Evolutionary conservation across 2,113 vertebrate genomes (phyloP).

Genomic region (Dryoscopus gambensis): DNA sequence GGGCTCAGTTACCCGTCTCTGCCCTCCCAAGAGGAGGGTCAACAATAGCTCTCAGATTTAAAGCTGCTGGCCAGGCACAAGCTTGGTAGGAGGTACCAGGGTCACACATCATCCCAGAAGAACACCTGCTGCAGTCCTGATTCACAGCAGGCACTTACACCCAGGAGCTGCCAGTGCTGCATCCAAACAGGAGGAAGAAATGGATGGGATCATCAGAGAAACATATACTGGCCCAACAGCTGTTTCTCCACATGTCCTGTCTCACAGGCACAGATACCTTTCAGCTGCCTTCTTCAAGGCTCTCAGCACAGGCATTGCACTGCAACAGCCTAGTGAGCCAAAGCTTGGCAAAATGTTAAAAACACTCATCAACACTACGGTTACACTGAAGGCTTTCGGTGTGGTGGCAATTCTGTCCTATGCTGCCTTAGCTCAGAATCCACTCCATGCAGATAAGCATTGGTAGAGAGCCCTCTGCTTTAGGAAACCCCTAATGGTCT

Average conservation of each 20-base stretch:
- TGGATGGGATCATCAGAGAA: background rate
- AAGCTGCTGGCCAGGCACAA: background rate
- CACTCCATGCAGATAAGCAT: fast-evolving
- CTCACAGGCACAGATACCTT: background rate
- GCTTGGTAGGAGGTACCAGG: background rate
- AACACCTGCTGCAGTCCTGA: slow-evolving; percentile 4
- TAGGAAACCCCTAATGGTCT: background rate
- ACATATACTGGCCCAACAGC: background rate
- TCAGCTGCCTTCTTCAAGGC: background rate
- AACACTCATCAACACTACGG: background rate
- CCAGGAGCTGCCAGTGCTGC: background rate
- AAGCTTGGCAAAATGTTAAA: background rate
- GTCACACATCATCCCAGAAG: background rate
- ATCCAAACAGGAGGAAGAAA: slow-evolving; percentile 17
- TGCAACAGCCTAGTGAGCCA: background rate
- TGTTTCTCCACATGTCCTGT: background rate
- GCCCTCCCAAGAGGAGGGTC: background rate
- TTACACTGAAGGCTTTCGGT: background rate
- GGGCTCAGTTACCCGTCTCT: background rate
- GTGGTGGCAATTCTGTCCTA: background rate
- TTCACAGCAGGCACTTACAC: background rate
- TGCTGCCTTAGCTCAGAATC: background rate
- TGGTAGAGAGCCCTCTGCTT: background rate
- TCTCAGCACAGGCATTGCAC: background rate
- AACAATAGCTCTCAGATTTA: background rate